Evolutionary conservation across 2,113 vertebrate genomes (phyloP).

Genomic region (Calonectris borealis): DNA sequence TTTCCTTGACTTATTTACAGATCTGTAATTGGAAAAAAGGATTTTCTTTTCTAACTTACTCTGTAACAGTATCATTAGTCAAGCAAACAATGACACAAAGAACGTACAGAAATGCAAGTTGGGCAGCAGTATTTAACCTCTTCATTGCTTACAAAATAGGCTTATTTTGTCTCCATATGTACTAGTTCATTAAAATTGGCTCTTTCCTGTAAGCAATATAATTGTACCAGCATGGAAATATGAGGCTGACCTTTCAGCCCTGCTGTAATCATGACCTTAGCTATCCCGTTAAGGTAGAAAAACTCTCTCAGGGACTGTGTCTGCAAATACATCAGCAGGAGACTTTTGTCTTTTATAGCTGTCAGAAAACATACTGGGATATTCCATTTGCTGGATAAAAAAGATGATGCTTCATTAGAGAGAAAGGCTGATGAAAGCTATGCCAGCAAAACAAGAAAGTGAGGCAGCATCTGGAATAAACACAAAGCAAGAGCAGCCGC

Average conservation of each 20-base stretch:
- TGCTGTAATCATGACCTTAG: not conserved
- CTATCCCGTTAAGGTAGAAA: not conserved
- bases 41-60: not conserved
- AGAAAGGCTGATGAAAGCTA: not conserved
- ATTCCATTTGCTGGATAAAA: not conserved
- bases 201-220: not conserved
- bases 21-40: not conserved
- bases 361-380: not conserved
- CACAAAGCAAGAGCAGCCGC: not conserved
- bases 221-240: not conserved
- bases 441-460: conserved; percentile 1
- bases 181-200: not conserved
- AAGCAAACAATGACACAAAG: not conserved
- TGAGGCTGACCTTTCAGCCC: not conserved
- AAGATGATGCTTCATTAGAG: not conserved
- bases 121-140: not conserved
- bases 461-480: not conserved
- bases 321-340: not conserved
- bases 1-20: not conserved
- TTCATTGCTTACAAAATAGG: not conserved
- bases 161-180: not conserved
- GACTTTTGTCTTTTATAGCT: not conserved
- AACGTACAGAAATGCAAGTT: not conserved
- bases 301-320: not conserved
- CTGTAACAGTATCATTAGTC: not conserved